Base-by-base conservation (phyloP, 2,888 invertebrate genomes). In the Eupithecia abbreviata region DNA sequence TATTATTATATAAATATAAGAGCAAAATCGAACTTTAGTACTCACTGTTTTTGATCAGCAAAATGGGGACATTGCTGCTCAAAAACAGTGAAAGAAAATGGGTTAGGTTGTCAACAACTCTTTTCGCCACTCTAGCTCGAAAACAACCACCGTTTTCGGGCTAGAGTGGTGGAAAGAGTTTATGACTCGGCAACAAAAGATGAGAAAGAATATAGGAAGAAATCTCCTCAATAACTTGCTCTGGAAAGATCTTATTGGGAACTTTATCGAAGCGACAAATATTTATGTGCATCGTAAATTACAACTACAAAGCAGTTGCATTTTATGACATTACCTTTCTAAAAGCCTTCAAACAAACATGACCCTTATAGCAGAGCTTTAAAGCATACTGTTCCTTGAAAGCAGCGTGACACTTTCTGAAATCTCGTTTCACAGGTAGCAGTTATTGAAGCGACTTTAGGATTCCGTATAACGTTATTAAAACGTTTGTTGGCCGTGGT, bases 341-440 rank as follows among this genome's bases (percentile, higher is more conserved):
- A 58, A 47, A 18, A 49, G 43, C 18, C 42, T 45, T 65, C 30
- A 73, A 42, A 9, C 43, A 13, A 71, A 73, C 49, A 10, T 3
- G 41, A 30, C 5, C 58, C 47, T 47, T 72, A 41, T 42, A 0
- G 2, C 7, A 13, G 49, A 49, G 4, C 3, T 42, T 13, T 65
- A 69, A 6, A 41, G 72, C 42, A 62, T n/a, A 0, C 41, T 51
- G 12, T 70, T n/a, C 67, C 43, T 43, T 70, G 62, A 51, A 13
- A 2, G 12, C 6, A 71, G 41, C 70, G 67, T 76, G 62, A 70
- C 55, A 47, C 45, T 67, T 77, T 77, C 67, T 58, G 67, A 73
- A 73, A 41, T 72, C 55, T 71, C 45, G 73, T 66, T 77, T 66
- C 76, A 55, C 76, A 73, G 72, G 76, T 72, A 76, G 76, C 73